A percentile compares a stretch with the other conserved stretches of the same genome.
phyloP scores from a whole-genome alignment of 2,888 invertebrate species.

The Cheilosia impressa region DNA sequence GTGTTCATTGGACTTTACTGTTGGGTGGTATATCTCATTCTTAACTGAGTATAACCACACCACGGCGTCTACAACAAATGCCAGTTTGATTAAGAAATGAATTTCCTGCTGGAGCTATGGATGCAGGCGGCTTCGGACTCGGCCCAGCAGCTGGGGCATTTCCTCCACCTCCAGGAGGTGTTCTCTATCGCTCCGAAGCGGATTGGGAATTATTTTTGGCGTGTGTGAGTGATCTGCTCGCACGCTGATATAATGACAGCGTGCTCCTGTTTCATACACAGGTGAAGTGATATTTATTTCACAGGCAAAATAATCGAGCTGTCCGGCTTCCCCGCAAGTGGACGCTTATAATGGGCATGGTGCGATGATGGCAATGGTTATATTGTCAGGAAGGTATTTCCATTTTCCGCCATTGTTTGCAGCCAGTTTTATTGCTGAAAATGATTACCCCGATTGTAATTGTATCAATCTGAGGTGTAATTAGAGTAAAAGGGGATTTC shows the following conservation, averaged over 20 bases:
- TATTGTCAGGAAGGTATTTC: conserved; percentile 43
- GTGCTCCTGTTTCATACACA: conserved; percentile 55
- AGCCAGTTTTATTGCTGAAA: conserved; percentile 23
- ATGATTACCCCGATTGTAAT: conserved; percentile 51
- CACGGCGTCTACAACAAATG: conserved; percentile 36
- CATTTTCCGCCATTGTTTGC: conserved; percentile 8
- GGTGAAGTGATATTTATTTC: conserved; percentile 21
- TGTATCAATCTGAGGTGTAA: conserved; percentile 45
- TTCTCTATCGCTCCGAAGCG: conserved; percentile 38
- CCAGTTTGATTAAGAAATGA: conserved; percentile 70
- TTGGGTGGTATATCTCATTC: conserved; percentile 53
- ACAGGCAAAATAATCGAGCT: conserved; percentile 17
- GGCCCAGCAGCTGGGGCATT: conserved; percentile 17
- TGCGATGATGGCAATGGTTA: conserved; percentile 43
- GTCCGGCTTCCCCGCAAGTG: background rate
- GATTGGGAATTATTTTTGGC: conserved; percentile 54
- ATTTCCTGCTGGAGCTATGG: conserved; percentile 52
- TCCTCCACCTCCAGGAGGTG: conserved; percentile 28
- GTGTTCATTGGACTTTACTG: conserved; percentile 44
- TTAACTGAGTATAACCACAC: conserved; percentile 15
- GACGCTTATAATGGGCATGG: conserved; percentile 19
- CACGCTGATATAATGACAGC: conserved; percentile 42
- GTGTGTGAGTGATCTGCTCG: conserved; percentile 58
- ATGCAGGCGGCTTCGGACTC: background rate
- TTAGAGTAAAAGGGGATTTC: conserved; percentile 29